Conservation (phyloP, 1,140 invertebrate genomes). For the Conopomorpha cramerella region DNA sequence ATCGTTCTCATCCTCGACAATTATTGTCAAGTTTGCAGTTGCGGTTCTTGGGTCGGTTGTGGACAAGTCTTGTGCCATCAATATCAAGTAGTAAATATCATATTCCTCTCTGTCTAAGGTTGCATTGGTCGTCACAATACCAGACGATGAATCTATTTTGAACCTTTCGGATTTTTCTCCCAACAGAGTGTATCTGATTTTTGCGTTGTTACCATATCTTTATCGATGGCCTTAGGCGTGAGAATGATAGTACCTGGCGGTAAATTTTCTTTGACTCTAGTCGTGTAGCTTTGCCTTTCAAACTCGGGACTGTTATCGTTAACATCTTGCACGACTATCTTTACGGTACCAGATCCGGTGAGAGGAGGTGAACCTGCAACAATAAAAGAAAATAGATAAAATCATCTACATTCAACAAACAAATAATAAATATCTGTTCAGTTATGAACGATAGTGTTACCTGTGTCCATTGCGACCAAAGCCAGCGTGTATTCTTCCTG, state of each 20-base stretch:
- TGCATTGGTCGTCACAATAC: slow-evolving; percentile 73
- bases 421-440: slow-evolving; percentile 2
- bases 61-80: slow-evolving; percentile 87
- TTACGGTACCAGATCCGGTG: slow-evolving; percentile 85
- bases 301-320: slow-evolving; percentile 92
- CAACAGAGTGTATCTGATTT: slow-evolving; percentile 79
- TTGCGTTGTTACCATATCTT: slow-evolving; percentile 84
- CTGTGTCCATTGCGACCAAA: slow-evolving; percentile 90
- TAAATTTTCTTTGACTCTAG: slow-evolving; percentile 77
- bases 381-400: slow-evolving; percentile 9
- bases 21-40: slow-evolving; percentile 81
- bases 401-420: slow-evolving; percentile 1
- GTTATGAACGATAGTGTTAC: slow-evolving; percentile 64
- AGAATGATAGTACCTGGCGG: slow-evolving; percentile 73
- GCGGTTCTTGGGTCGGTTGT: slow-evolving; percentile 78
- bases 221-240: slow-evolving; percentile 75
- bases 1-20: slow-evolving; percentile 84
- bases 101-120: slow-evolving; percentile 81
- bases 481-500: slow-evolving; percentile 82
- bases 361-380: slow-evolving; percentile 82
- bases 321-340: slow-evolving; percentile 87
- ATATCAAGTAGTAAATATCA: slow-evolving; percentile 75
- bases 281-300: slow-evolving; percentile 76
- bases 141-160: slow-evolving; percentile 73
- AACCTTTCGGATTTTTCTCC: slow-evolving; percentile 82